These are phyloP conservation scores for Chorisops tibialis DNA, from an alignment of 2,888 invertebrate species.

Conservation along the genomic window DNA sequence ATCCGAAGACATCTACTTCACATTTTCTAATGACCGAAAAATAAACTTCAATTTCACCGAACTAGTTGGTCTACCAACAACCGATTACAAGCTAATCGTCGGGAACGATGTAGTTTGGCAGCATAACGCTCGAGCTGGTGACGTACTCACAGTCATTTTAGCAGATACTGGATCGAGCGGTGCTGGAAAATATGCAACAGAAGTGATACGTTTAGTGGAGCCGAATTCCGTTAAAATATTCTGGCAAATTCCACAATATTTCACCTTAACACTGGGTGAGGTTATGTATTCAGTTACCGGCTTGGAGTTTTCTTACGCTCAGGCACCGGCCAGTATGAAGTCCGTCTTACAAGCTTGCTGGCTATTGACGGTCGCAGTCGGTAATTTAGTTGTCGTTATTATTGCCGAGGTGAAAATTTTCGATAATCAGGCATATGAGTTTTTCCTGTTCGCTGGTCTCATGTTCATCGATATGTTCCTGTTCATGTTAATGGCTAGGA, in stretches of 20 bases:
- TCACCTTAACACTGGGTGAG: constrained; percentile 62
- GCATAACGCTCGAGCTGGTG: constrained; percentile 41
- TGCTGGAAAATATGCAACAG: constrained; percentile 1
- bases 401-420: constrained; percentile 77
- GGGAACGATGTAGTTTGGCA: not conserved
- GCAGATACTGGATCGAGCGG: not conserved
- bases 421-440: constrained; percentile 76
- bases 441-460: constrained; percentile 83
- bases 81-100: constrained; percentile 15
- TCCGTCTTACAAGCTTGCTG: constrained; percentile 89
- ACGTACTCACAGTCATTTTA: constrained; percentile 47
- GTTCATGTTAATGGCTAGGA: constrained; percentile 75
- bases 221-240: constrained; percentile 58
- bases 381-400: constrained; percentile 88
- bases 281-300: constrained; percentile 70
- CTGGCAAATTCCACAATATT: constrained; percentile 67
- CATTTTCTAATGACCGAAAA: too few species aligned
- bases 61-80: constrained; percentile 28
- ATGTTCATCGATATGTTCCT: constrained; percentile 82
- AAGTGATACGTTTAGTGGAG: constrained; percentile 40
- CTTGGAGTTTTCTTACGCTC: constrained; percentile 66
- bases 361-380: constrained; percentile 90
- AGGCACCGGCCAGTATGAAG: constrained; percentile 80
- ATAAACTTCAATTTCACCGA: too few species aligned
- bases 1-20: too few species aligned